These are phyloP conservation scores for Microcebus murinus DNA, from an alignment of 2,113 vertebrate species.

Conservation along the genomic window DNA sequence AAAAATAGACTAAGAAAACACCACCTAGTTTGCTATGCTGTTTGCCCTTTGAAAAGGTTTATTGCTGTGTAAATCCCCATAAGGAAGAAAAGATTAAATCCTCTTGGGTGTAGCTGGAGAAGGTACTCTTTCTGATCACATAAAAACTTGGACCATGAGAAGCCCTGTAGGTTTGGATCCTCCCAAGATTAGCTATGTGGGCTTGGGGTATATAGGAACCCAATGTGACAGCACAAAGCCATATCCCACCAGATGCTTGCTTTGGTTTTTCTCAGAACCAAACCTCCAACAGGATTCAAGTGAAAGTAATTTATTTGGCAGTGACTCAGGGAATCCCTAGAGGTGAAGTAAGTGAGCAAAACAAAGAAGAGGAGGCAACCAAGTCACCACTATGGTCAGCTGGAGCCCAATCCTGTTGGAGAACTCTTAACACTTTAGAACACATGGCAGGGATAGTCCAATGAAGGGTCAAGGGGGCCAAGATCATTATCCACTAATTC, in stretches of 20 bases:
- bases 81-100: slow-evolving; percentile 3
- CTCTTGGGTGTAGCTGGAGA: background rate
- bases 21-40: background rate
- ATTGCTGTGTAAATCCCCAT: background rate
- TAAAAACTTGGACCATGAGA: background rate
- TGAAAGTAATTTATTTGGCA: background rate
- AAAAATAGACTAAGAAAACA: slow-evolving; percentile 58
- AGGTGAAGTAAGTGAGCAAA: background rate
- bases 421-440: background rate
- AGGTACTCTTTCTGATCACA: background rate
- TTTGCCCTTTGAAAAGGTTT: slow-evolving; percentile 34
- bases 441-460: background rate
- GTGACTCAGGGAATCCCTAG: background rate
- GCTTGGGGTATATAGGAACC: background rate
- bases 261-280: slow-evolving; percentile 28
- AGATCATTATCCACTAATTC: background rate
- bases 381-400: background rate
- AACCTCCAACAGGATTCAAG: background rate
- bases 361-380: background rate
- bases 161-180: background rate
- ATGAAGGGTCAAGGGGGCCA: background rate
- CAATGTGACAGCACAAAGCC: background rate
- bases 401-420: background rate
- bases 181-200: background rate
- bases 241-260: background rate